Conservation (phyloP, 2,797 vertebrate species). For the Carduelis carduelis region DNA sequence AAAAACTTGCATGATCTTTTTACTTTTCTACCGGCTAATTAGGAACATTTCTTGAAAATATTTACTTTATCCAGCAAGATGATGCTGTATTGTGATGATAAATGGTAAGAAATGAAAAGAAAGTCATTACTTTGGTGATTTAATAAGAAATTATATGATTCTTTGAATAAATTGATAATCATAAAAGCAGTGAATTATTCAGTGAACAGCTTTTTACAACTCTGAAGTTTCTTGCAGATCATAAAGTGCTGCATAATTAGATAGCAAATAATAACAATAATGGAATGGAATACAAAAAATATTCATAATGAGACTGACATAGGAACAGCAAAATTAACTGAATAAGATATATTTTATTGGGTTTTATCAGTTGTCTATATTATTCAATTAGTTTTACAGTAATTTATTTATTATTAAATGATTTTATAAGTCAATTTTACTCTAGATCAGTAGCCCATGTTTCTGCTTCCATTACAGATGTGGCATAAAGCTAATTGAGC, state of each 20-base stretch:
- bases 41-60: neutral
- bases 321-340: neutral
- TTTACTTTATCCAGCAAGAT: neutral
- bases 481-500: neutral
- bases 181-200: neutral
- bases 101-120: neutral
- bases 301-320: neutral
- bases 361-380: neutral
- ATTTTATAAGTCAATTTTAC: neutral
- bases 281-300: neutral
- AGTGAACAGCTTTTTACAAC: neutral
- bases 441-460: neutral
- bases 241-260: neutral
- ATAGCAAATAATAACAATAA: neutral
- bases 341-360: neutral
- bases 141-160: neutral
- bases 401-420: neutral
- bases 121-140: neutral
- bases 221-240: neutral
- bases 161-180: constrained; percentile 8
- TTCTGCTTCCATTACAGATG: neutral
- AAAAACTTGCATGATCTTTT: neutral
- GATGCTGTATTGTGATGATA: neutral
- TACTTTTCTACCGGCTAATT: neutral
- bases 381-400: neutral